Evolutionary conservation across 2,888 invertebrate species (phyloP).

Genomic region (Bellardia pandia): DNA sequence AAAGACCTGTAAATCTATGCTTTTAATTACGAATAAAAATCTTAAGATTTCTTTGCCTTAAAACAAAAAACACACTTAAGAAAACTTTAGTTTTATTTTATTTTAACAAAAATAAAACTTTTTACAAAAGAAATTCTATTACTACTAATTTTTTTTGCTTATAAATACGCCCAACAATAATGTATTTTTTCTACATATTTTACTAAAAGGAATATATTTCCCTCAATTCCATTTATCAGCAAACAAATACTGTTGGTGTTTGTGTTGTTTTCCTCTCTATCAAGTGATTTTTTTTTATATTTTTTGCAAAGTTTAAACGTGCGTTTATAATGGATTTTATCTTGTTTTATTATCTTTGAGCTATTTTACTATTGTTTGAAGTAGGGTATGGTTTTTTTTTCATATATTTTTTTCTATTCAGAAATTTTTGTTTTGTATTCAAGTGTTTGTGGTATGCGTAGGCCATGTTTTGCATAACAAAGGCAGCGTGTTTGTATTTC

Average conservation of each 20-base stretch:
- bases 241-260: conserved; percentile 40
- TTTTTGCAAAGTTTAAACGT: conserved; percentile 67
- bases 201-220: conserved; percentile 39
- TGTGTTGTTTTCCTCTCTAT: conserved; percentile 30
- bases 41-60: neutral
- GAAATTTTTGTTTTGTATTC: conserved; percentile 27
- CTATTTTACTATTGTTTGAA: conserved; percentile 68
- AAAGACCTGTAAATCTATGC: conserved; percentile 22
- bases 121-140: conserved; percentile 21
- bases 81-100: conserved; percentile 34
- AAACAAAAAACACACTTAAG: neutral
- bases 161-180: conserved; percentile 37
- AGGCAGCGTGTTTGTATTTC: conserved; percentile 1
- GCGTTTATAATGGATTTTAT: conserved; percentile 73
- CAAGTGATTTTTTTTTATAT: conserved; percentile 44
- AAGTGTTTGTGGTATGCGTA: conserved; percentile 65
- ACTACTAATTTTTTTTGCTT: conserved; percentile 1
- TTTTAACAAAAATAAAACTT: conserved; percentile 15
- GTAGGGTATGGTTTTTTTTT: conserved; percentile 25
- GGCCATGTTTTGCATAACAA: conserved; percentile 74
- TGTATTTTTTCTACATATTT: conserved; percentile 4
- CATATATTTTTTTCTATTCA: conserved; percentile 18
- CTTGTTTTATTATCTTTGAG: conserved; percentile 67
- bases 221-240: conserved; percentile 63
- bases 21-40: conserved; percentile 5